phyloP scores from a whole-genome alignment of 2,113 vertebrate genomes.

The Tetrao urogallus region DNA sequence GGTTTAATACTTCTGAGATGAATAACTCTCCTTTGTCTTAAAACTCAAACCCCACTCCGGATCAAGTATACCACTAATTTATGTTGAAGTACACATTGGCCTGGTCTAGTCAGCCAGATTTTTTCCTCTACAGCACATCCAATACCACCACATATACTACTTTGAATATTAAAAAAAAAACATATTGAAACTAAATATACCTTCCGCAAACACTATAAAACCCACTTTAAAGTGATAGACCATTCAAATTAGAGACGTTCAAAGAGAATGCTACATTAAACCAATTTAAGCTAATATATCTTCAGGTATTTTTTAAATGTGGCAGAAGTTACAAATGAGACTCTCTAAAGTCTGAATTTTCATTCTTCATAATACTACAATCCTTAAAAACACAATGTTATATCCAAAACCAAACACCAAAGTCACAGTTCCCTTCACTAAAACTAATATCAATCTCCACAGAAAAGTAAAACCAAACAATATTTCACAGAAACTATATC shows the following conservation, averaged over 20 bases:
- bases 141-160: not conserved
- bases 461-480: not conserved
- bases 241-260: not conserved
- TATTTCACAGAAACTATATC: slow-evolving; percentile 2
- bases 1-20: not conserved
- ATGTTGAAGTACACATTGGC: not conserved
- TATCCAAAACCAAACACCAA: not conserved
- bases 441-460: not conserved
- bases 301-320: not conserved
- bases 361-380: not conserved
- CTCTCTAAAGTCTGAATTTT: slow-evolving; percentile 20
- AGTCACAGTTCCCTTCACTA: not conserved
- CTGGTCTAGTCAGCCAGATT: not conserved
- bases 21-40: not conserved
- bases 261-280: not conserved
- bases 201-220: not conserved
- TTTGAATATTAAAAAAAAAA: not conserved
- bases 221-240: not conserved
- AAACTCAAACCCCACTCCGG: not conserved
- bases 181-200: not conserved
- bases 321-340: not conserved
- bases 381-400: not conserved
- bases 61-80: not conserved
- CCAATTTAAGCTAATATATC: slow-evolving; percentile 1
- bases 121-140: not conserved